Conservation (phyloP, 1,140 invertebrate genomes). For the Fopius arisanus region DNA sequence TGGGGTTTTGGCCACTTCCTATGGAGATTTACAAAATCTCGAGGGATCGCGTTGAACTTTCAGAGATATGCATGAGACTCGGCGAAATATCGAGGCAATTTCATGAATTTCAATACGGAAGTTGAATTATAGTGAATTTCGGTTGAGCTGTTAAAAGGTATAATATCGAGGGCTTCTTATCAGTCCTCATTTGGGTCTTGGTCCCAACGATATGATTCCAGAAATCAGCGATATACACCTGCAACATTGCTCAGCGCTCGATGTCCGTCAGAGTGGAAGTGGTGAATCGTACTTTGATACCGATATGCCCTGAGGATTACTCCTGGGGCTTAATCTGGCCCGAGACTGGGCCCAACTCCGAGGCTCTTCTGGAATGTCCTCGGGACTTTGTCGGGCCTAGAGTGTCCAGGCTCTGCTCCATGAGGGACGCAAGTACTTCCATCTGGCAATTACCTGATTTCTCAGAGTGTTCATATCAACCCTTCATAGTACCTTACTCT, state of each 20-base stretch:
- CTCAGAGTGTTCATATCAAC: conserved; percentile 73
- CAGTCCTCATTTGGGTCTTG: too few relatives aligned
- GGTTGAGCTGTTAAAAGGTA: conserved; percentile 16
- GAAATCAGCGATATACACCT: conserved; percentile 72
- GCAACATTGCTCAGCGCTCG: conserved; percentile 67
- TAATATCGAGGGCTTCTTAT: too few relatives aligned
- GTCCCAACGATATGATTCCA: conserved; percentile 44
- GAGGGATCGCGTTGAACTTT: neutral
- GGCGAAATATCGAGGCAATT: neutral
- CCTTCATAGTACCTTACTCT: conserved; percentile 70
- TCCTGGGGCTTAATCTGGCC: conserved; percentile 68
- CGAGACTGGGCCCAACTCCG: conserved; percentile 69
- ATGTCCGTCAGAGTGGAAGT: conserved; percentile 70
- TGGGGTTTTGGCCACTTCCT: neutral
- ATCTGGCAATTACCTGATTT: conserved; percentile 80
- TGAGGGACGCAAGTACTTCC: conserved; percentile 69
- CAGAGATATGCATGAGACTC: neutral
- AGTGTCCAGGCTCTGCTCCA: conserved; percentile 67
- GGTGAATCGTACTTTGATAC: conserved; percentile 67
- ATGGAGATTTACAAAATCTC: too few relatives aligned
- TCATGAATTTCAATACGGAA: neutral
- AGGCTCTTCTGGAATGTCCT: conserved; percentile 70
- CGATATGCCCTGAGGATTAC: conserved; percentile 64
- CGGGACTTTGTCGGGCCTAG: conserved; percentile 60
- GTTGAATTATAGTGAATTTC: neutral